Evolutionary conservation across 2,113 vertebrate genomes (phyloP).

Genomic region (Miniopterus natalensis): DNA sequence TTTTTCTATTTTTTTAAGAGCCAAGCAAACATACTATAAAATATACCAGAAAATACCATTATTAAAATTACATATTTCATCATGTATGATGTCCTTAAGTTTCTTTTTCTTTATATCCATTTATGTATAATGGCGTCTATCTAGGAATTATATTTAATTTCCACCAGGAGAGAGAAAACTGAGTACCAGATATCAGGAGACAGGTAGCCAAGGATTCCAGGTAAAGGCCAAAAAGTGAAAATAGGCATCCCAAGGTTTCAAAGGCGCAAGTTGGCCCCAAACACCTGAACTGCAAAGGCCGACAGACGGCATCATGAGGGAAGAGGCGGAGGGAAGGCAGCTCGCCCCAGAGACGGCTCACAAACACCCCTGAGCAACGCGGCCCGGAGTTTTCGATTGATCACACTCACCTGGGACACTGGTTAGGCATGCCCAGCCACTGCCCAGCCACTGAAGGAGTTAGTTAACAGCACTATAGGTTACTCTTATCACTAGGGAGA

Average conservation of each 20-base stretch:
- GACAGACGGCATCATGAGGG: accelerated
- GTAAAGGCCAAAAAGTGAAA: background rate
- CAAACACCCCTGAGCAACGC: background rate
- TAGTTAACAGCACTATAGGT: background rate
- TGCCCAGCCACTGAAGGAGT: background rate
- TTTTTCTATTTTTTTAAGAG: background rate
- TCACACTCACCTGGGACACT: background rate
- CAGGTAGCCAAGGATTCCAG: background rate
- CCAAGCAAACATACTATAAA: background rate
- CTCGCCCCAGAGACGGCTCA: background rate
- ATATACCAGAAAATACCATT: background rate
- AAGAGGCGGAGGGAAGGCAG: background rate
- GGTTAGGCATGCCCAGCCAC: background rate
- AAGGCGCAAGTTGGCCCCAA: background rate
- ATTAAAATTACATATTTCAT: background rate
- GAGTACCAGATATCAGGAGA: background rate
- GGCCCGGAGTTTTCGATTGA: background rate
- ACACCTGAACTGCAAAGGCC: background rate
- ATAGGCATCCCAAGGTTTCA: no score
- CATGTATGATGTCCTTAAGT: background rate
- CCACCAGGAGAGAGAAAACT: background rate
- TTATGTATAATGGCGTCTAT: background rate
- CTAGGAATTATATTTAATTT: background rate
- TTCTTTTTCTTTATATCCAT: background rate
- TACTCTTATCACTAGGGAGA: background rate